A percentile compares a stretch with the other conserved stretches of the same genome.
Evolutionary conservation across 2,797 vertebrate species (phyloP).

Genomic region (Hirundo rustica): DNA sequence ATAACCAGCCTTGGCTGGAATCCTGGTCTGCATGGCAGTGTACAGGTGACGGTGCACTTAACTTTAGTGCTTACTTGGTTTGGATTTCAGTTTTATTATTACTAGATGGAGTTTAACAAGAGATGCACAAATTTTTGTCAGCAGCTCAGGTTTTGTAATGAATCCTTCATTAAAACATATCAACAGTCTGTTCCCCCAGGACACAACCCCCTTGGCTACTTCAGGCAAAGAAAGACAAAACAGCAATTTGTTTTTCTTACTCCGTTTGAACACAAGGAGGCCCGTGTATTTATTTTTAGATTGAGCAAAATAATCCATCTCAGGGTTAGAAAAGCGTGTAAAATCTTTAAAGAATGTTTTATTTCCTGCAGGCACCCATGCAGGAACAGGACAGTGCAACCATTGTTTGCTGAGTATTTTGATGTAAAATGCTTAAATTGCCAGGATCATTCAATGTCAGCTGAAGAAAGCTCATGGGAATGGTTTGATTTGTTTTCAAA

Average conservation of each 20-base stretch:
- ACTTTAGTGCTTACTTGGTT: neutral
- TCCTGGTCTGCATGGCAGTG: neutral
- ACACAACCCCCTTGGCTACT: neutral
- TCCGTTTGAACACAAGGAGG: neutral
- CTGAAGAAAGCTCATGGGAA: constrained; percentile 30
- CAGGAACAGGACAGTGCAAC: neutral
- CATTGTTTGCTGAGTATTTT: constrained; percentile 37
- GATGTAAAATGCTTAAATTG: constrained; percentile 27
- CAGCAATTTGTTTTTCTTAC: neutral
- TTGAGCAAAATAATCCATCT: constrained; percentile 41
- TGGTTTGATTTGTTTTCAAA: neutral
- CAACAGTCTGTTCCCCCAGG: neutral
- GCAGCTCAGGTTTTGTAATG: neutral
- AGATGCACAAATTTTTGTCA: neutral
- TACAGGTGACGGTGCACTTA: neutral
- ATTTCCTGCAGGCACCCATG: neutral
- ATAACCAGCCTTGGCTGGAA: neutral
- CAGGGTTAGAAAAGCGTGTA: constrained; percentile 42
- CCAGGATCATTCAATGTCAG: constrained; percentile 18
- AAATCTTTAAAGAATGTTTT: constrained; percentile 49
- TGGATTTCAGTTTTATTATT: neutral
- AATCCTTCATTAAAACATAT: neutral
- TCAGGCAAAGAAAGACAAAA: neutral
- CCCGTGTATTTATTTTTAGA: constrained; percentile 10
- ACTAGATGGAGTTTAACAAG: neutral